These are phyloP conservation scores for Galeopterus variegatus DNA, from an alignment of 2,113 vertebrate species.

Conservation along the genomic window DNA sequence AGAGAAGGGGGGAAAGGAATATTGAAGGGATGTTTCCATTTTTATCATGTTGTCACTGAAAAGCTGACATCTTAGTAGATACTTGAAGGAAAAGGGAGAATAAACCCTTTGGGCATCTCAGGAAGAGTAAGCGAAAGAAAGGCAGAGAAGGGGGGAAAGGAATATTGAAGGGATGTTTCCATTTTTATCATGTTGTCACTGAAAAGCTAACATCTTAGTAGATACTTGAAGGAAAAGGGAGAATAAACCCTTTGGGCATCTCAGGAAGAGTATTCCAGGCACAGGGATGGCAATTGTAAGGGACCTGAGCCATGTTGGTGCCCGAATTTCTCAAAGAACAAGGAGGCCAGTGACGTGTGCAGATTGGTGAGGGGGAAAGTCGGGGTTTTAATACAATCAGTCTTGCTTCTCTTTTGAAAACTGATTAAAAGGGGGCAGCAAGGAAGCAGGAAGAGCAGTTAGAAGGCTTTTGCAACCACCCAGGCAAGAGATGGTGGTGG, in stretches of 20 bases:
- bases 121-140: constrained; percentile 13
- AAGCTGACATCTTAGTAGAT: not conserved
- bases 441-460: not conserved
- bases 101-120: not conserved
- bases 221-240: not conserved
- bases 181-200: not conserved
- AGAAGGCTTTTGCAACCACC: not conserved
- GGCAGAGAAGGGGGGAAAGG: not conserved
- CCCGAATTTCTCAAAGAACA: too few species aligned
- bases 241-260: not conserved
- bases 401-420: too few species aligned
- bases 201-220: not conserved
- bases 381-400: too few species aligned
- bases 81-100: not conserved
- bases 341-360: too few species aligned
- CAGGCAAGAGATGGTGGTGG: not conserved
- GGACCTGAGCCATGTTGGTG: too few species aligned
- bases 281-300: not conserved
- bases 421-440: too few species aligned
- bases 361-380: too few species aligned
- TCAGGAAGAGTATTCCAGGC: not conserved
- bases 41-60: not conserved
- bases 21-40: not conserved
- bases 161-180: not conserved
- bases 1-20: not conserved